Evolutionary conservation across 2,888 invertebrate genomes (phyloP), one percentile per base, ranked within the genome.

Genomic region (Adelphocoris suturalis): DNA sequence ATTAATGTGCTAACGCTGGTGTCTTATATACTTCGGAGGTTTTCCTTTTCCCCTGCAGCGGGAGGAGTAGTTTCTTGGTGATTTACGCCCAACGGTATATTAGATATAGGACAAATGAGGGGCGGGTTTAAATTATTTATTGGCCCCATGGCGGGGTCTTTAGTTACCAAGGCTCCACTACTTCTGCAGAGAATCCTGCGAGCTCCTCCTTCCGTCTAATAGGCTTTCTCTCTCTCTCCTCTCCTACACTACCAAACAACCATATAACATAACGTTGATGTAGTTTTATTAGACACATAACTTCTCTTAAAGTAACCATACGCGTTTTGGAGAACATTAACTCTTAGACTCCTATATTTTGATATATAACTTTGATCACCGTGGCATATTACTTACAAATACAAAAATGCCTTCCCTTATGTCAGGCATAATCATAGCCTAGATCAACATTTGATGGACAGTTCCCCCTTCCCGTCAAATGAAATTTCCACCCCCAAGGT

Each of bases 101-200:
- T 89, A 89, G 89, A 89, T 84, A 89, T 85, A 82, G 89, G 89
- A 89, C 89, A 89, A 89, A 89, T 89, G 89, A 89, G 89, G 89
- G 85, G 89, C 47, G 85, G 86, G 75, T 76, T 89, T 89, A 89
- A 89, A 89, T 89, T 89, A 89, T 89, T 89, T 89, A 89, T 89
- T 57, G 89, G 75, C 68, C 89, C 84, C 75, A 80, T 81, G 88
- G 88, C 61, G 88, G 80, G 80, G 52, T 81, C 81, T 88, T 88
- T 88, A 88, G 88, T 88, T 88, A 88, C 88, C 76, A 27, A 57
- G 28, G 85, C 57, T 85, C 85, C 68, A 86, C 55, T 86, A 86
- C 86, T 86, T 86, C 86, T 75, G 86, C 86, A 28, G 61, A 86
- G 85, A 57, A 78, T 78, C 37, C 46, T 78, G 16, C 46, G 19